Base-by-base conservation (phyloP, 2,888 invertebrate species). In the Tyria jacobaeae region DNA sequence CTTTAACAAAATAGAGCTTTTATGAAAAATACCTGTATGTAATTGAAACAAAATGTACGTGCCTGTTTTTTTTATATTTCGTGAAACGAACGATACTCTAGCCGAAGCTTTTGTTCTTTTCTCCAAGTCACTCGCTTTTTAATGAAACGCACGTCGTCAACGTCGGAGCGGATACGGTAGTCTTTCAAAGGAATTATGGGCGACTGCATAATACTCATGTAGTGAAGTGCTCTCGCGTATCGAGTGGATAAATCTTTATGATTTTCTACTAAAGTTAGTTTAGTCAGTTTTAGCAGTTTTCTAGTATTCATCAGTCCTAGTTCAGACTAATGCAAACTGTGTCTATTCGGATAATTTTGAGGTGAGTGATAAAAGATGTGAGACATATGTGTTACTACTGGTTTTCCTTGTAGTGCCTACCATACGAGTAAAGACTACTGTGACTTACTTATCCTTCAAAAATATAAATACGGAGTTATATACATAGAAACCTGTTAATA, bases 141-240 rank as follows among this genome's bases (percentile, higher is more conserved):
- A 81, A 82, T 84, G 73, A 84, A 83, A 83, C 75, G 76, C 73
- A 73, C 64, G 72, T 76, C 62, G 67, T 62, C 58, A 71, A 61
- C 62, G 59, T 64, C 57, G 57, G 66, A 66, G 58, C 66, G 72
- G 65, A 59, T 75, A 73, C 67, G 72, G 71, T 57, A 60, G 66
- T 60, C 55, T 78, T 79, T 81, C 80, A 83, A 83, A 83, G 74
- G 79, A 70, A 78, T 76, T 72, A 76, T 73, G 76, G 73, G 58
- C 55, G 66, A 65, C 59, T 57, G 70, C 75, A 69, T 66, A 72
- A 73, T 73, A 76, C 75, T 71, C 76, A 73, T 56, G 51, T 67
- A 64, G 67, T 49, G 64, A 48, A 62, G 58, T 71, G 59, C 57
- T 72, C 58, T 68, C 65, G 65, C 62, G 66, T 70, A 77, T 78